Conservation (phyloP, 2,113 vertebrate species). For the Rafetus swinhoei region DNA sequence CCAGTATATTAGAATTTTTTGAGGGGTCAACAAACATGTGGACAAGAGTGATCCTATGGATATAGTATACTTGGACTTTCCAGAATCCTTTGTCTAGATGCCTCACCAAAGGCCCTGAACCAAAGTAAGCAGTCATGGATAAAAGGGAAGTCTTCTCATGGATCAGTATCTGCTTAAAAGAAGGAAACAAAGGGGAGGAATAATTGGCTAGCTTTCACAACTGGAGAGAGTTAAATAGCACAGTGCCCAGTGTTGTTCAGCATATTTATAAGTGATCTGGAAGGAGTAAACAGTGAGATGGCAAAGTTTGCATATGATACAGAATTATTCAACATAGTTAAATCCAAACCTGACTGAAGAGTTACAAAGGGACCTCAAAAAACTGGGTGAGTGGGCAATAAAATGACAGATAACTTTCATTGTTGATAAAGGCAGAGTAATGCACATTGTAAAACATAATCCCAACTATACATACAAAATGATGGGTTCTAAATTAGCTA, state of each 20-base stretch:
- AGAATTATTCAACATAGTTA: neutral
- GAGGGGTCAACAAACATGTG: neutral
- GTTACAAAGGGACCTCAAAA: neutral
- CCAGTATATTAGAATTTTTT: neutral
- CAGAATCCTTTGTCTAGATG: neutral
- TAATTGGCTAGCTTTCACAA: neutral
- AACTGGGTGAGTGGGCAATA: neutral
- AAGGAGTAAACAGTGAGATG: neutral
- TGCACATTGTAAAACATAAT: too few relatives aligned
- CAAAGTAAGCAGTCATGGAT: neutral
- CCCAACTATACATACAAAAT: too few relatives aligned
- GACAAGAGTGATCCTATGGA: neutral
- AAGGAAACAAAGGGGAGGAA: neutral
- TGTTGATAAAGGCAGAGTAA: too few relatives aligned
- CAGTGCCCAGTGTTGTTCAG: neutral
- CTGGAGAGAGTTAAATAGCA: neutral
- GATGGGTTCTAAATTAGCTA: too few relatives aligned
- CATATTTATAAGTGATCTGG: neutral
- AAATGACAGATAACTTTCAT: too few relatives aligned
- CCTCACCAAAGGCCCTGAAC: neutral
- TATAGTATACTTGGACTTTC: neutral
- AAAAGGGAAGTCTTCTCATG: neutral
- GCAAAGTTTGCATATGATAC: neutral
- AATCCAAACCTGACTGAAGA: neutral
- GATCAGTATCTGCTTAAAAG: neutral